Evolutionary conservation across 2,113 vertebrate species (phyloP).

Genomic region (Sceloporus tristichus): DNA sequence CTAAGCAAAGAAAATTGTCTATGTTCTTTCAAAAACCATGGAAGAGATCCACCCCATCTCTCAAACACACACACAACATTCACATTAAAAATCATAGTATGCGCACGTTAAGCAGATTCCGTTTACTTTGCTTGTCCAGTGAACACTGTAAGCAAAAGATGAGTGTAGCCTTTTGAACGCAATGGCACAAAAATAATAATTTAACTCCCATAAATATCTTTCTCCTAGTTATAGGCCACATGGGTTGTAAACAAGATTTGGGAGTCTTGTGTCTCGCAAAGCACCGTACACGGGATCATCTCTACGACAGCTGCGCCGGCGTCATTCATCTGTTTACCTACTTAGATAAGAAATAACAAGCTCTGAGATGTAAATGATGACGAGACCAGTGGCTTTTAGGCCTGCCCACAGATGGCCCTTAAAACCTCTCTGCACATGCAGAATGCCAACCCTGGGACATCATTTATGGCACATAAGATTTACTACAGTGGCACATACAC

Average conservation of each 20-base stretch:
- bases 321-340: slow-evolving; percentile 52
- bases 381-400: slow-evolving; percentile 38
- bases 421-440: slow-evolving; percentile 42
- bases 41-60: background rate
- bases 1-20: too few relatives aligned
- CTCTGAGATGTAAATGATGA: slow-evolving; percentile 52
- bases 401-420: slow-evolving; percentile 28
- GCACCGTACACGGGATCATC: slow-evolving; percentile 10
- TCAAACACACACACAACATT: background rate
- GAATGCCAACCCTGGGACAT: slow-evolving; percentile 23
- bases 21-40: background rate
- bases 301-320: background rate
- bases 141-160: background rate
- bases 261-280: background rate
- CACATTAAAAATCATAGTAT: slow-evolving; percentile 8
- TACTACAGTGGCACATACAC: slow-evolving; percentile 27
- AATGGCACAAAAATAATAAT: slow-evolving; percentile 2
- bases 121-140: background rate
- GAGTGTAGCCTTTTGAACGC: too few relatives aligned
- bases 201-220: slow-evolving; percentile 23
- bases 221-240: slow-evolving; percentile 13
- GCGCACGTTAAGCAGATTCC: background rate
- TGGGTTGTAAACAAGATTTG: slow-evolving; percentile 45
- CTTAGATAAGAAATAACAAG: slow-evolving; percentile 56
- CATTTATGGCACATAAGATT: slow-evolving; percentile 11